Evolutionary conservation across 2,888 invertebrate species (phyloP).

Genomic region (Cosmopolites sordidus): DNA sequence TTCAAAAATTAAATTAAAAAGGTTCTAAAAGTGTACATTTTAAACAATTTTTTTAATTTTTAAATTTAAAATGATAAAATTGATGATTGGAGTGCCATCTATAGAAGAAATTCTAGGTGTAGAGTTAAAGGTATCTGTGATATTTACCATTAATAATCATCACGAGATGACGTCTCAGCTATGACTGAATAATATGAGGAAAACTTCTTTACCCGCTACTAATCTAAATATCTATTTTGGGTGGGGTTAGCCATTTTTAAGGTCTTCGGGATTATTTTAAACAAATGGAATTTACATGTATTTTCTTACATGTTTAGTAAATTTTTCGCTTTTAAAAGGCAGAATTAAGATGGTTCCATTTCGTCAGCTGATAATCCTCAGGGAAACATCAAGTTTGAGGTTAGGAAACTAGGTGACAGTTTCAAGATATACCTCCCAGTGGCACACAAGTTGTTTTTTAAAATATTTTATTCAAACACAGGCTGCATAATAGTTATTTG

Average conservation of each 20-base stretch:
- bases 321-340: not conserved
- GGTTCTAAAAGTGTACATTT: too few relatives aligned
- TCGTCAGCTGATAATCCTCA: not conserved
- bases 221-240: conserved; percentile 23
- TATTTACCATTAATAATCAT: too few relatives aligned
- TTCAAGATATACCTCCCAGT: conserved; percentile 22
- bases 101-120: not conserved
- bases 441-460: conserved; percentile 25
- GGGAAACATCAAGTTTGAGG: conserved; percentile 17
- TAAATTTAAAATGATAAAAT: not conserved
- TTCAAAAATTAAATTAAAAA: too few relatives aligned
- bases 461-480: conserved; percentile 6
- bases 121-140: too few relatives aligned
- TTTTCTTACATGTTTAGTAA: not conserved
- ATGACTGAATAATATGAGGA: conserved; percentile 8
- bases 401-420: conserved; percentile 26
- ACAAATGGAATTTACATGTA: not conserved
- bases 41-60: not conserved
- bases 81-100: not conserved
- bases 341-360: not conserved
- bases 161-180: not conserved
- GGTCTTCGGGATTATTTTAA: not conserved
- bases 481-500: conserved; percentile 5
- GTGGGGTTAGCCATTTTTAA: conserved; percentile 20
- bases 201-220: conserved; percentile 14